Evolutionary conservation across 2,797 vertebrate genomes (phyloP), one percentile per base, ranked within the genome.

Genomic region (Arnoldichthys spilopterus): DNA sequence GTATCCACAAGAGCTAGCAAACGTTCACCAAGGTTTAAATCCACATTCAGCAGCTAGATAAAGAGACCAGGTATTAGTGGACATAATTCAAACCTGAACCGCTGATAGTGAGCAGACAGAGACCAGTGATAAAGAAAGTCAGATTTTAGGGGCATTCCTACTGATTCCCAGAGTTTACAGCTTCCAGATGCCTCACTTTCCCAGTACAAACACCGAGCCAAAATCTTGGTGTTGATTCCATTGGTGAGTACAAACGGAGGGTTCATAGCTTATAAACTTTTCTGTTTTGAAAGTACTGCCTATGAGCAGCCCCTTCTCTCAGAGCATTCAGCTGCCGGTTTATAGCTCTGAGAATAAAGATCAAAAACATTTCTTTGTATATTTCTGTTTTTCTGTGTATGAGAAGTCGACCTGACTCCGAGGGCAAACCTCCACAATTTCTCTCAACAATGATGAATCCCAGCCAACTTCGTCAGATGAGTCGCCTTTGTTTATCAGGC

Each of bases 401-500:
- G 18, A 68, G 32, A 61, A 61, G 26, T 30, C 18, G 18, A 20
- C 32, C 30, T 20, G 4, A 18, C 9, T 56, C 69, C 16, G 2
- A n/a, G 28, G 3, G 20, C 45, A 34, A 71, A 22, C 68, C 49
- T 54, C 28, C 12, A 15, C 30, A 12, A 54, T 26, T 54, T 26
- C 30, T 2, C 69, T 72, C 13, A 9, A 24, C 69, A 24, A 16
- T 40, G 77, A 56, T 45, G 51, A 56, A 54, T 61, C 37, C 45
- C n/a, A 64, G 49, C n/a, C 49, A 30, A 72, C 58, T 70, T 66
- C 18, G 24, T 66, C 62, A 66, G 49, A 30, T 16, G 58, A 30
- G 32, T 58, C 34, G 5, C 7, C 45, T 61, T 70, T 76, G 79
- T 76, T 81, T 73, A 75, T 75, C 58, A 28, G 81, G 43, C 47